phyloP scores from a whole-genome alignment of 2,113 vertebrate species.

The Triplophysa siluroides region DNA sequence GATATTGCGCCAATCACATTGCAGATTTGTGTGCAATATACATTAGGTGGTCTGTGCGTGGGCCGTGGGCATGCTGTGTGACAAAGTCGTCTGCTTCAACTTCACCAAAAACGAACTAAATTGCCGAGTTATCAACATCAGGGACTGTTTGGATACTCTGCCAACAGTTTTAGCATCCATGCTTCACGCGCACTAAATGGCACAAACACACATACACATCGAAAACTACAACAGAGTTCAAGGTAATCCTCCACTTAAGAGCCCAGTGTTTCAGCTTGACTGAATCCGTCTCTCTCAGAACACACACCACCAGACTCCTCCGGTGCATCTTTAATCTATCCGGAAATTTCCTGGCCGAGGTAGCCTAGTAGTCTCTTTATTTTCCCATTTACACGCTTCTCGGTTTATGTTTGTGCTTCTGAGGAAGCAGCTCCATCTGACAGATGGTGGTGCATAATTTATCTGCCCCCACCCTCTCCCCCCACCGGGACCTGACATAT shows the following conservation, averaged over 20 bases:
- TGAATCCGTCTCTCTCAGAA: not conserved
- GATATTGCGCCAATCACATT: not conserved
- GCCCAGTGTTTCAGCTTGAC: conserved; percentile 31
- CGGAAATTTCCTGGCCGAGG: conserved; percentile 31
- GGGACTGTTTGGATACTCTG: not conserved
- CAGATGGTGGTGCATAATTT: conserved; percentile 59
- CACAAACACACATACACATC: conserved; percentile 22
- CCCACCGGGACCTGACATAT: conserved; percentile 55
- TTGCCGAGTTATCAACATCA: not conserved
- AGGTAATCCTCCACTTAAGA: conserved; percentile 27
- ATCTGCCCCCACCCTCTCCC: conserved; percentile 38
- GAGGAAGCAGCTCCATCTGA: conserved; percentile 51
- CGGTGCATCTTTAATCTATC: conserved; percentile 31
- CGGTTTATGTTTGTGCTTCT: conserved; percentile 41
- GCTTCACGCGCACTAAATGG: not conserved
- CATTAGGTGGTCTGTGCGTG: conserved; percentile 2
- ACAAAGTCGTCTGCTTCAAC: not conserved
- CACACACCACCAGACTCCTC: conserved; percentile 16
- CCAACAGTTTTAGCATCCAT: conserved; percentile 20
- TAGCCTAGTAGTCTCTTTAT: conserved; percentile 36
- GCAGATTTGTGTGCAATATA: not conserved
- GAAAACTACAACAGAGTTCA: conserved; percentile 19
- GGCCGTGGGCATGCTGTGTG: not conserved
- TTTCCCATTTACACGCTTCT: conserved; percentile 48
- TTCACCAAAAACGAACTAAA: not conserved